Percentiles rank a stretch among this genome's conserved stretches.
Evolutionary conservation across 2,113 vertebrate species (phyloP).

Genomic region (Halichoerus grypus): DNA sequence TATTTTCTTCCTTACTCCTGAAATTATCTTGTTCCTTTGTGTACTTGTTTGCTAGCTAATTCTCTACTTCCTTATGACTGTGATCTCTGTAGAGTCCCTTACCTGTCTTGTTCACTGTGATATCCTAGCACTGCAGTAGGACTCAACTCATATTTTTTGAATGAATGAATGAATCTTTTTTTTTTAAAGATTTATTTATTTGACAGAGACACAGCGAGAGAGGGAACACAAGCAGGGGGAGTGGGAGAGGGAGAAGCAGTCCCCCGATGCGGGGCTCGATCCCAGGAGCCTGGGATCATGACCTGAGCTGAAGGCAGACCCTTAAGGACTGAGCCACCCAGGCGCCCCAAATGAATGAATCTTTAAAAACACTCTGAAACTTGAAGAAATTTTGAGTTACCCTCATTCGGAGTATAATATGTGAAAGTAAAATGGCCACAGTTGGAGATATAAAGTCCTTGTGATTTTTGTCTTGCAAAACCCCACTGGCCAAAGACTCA

Average conservation of each 20-base stretch:
- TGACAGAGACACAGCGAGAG: too few relatives aligned
- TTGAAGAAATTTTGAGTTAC: neutral
- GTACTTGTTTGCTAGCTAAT: neutral
- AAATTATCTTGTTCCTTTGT: neutral
- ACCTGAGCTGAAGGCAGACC: too few relatives aligned
- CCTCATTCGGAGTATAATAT: neutral
- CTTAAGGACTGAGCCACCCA: too few relatives aligned
- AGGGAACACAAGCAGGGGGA: too few relatives aligned
- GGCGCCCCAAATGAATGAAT: neutral
- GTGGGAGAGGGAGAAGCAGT: too few relatives aligned
- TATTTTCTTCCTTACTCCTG: neutral
- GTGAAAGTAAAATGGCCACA: neutral
- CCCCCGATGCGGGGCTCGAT: too few relatives aligned
- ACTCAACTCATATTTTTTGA: slow-evolving; percentile 15
- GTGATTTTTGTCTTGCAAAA: neutral
- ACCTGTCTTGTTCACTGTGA: neutral
- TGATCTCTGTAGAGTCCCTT: neutral
- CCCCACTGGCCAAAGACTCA: neutral
- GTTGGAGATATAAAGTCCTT: neutral
- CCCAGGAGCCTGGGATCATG: too few relatives aligned
- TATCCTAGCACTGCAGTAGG: neutral
- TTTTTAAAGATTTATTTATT: too few relatives aligned
- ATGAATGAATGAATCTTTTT: neutral
- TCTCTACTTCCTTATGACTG: neutral
- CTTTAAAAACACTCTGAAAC: slow-evolving; percentile 16